Conservation (phyloP, 2,797 vertebrate species). For the Enteromius afrohamiltoni region DNA sequence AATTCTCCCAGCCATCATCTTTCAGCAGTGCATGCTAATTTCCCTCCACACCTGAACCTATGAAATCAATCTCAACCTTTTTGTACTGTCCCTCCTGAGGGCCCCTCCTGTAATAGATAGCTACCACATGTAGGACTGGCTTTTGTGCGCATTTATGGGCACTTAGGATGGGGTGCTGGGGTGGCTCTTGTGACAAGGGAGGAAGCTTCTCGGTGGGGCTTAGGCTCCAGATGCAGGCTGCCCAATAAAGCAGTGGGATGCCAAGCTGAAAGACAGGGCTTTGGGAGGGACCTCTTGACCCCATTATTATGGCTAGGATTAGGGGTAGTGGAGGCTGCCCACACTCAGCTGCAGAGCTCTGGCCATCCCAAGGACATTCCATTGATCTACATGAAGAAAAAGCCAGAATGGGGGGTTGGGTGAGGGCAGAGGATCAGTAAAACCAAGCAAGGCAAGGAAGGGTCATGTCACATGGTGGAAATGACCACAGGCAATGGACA, state of each 20-base stretch:
- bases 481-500: constrained; percentile 60
- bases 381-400: constrained; percentile 62
- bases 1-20: constrained; percentile 29
- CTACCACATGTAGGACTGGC: constrained; percentile 59
- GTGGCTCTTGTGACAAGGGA: constrained; percentile 56
- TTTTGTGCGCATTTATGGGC: constrained; percentile 63
- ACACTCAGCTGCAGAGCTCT: constrained; percentile 51
- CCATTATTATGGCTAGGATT: constrained; percentile 64
- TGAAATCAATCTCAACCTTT: constrained; percentile 44
- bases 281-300: constrained; percentile 63
- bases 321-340: constrained; percentile 54
- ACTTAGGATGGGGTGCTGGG: constrained; percentile 56
- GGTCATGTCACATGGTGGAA: constrained; percentile 59
- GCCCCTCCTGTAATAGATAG: constrained; percentile 60
- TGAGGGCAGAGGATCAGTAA: constrained; percentile 41
- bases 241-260: constrained; percentile 67
- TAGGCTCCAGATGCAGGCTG: constrained; percentile 64
- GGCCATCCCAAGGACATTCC: constrained; percentile 62
- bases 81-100: constrained; percentile 41
- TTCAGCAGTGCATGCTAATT: constrained; percentile 28
- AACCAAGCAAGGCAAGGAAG: constrained; percentile 60
- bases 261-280: constrained; percentile 60
- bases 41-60: constrained; percentile 44
- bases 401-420: constrained; percentile 48
- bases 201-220: constrained; percentile 62